A percentile compares a stretch with the other conserved stretches of the same genome.
These are phyloP conservation scores for Oncorhynchus gorbuscha DNA, from an alignment of 2,113 vertebrate species.

Conservation along the genomic window DNA sequence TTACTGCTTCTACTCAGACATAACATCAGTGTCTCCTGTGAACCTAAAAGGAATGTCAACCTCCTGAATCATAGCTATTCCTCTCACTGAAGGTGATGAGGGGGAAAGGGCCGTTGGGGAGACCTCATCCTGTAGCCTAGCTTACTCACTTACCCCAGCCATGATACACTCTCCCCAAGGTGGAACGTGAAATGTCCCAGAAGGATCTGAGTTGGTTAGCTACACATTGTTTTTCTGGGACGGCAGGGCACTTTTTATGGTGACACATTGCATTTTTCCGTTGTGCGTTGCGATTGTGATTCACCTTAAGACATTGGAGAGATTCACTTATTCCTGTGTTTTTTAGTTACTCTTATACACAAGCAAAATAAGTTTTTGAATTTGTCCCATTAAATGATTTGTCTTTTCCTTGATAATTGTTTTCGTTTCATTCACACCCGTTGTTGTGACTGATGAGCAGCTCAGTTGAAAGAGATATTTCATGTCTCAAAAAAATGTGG, in stretches of 20 bases:
- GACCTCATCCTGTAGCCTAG: conserved; percentile 31
- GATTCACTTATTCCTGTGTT: not conserved
- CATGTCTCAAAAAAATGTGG: conserved; percentile 1
- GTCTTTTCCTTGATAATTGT: conserved; percentile 31
- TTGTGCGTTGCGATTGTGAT: not conserved
- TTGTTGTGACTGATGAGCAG: conserved; percentile 38
- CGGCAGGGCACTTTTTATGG: conserved; percentile 29
- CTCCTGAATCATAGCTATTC: conserved; percentile 63
- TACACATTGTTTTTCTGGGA: conserved; percentile 37
- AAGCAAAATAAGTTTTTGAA: not conserved
- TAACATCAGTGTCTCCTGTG: conserved; percentile 65
- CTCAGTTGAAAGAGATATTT: conserved; percentile 27
- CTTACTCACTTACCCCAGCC: conserved; percentile 34
- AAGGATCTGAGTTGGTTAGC: conserved; percentile 4
- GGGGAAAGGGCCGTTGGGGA: conserved; percentile 31
- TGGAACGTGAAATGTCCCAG: conserved; percentile 43
- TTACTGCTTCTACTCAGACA: conserved; percentile 45
- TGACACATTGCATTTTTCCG: not conserved
- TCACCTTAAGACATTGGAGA: not conserved
- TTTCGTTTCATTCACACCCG: conserved; percentile 31
- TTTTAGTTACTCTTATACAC: conserved; percentile 1
- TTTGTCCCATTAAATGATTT: conserved; percentile 12
- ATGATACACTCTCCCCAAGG: conserved; percentile 32
- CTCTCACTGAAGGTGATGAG: conserved; percentile 38
- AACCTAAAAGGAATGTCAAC: conserved; percentile 44